Evolutionary conservation across 2,888 invertebrate species (phyloP).

Genomic region (Agapostemon virescens): DNA sequence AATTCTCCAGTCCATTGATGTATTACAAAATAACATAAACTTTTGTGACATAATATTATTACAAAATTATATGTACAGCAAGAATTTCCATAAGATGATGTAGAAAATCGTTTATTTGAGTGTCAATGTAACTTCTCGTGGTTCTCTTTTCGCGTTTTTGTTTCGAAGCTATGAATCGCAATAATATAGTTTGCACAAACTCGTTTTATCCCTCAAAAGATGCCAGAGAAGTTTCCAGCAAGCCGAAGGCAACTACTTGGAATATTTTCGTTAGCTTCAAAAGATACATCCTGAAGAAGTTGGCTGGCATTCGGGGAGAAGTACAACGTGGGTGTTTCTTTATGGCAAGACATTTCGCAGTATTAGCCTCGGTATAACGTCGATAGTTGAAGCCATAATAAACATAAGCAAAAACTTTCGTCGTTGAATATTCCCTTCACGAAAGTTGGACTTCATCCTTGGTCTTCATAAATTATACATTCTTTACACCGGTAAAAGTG

Average conservation of each 20-base stretch:
- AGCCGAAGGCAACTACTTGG: neutral
- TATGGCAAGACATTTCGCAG: neutral
- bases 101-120: neutral
- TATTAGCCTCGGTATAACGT: slow-evolving; percentile 6
- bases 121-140: neutral
- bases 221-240: neutral
- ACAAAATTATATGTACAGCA: neutral
- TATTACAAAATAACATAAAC: neutral
- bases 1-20: neutral
- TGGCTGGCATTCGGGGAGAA: neutral
- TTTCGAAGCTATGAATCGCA: neutral
- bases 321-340: neutral
- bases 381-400: neutral
- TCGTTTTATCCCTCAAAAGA: neutral
- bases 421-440: slow-evolving; percentile 4
- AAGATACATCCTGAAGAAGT: neutral
- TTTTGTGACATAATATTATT: neutral
- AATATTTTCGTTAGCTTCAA: neutral
- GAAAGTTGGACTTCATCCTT: slow-evolving; percentile 1
- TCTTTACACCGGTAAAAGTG: slow-evolving; percentile 5
- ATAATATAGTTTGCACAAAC: neutral
- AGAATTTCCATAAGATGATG: neutral
- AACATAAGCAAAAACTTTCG: slow-evolving; percentile 13
- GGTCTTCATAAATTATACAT: slow-evolving; percentile 6
- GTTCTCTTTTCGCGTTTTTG: neutral